phyloP scores from a whole-genome alignment of 2,888 invertebrate species.

The Polylopha cassiicola region DNA sequence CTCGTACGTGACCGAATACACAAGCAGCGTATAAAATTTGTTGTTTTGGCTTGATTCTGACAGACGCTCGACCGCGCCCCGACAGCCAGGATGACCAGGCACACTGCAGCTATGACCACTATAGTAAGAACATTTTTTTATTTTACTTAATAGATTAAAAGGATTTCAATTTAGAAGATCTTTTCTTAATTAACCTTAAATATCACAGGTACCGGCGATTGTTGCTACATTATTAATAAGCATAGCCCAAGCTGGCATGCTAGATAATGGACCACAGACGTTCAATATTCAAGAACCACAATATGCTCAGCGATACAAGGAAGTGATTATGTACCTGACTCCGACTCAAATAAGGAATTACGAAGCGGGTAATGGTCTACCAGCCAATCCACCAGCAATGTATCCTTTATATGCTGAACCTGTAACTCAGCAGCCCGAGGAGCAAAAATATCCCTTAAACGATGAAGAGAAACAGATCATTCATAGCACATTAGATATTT shows the following conservation, averaged over 20 bases:
- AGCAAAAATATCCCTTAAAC: conserved; percentile 5
- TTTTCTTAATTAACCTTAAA: conserved; percentile 4
- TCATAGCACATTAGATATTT: conserved; percentile 15
- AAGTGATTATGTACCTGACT: conserved; percentile 56
- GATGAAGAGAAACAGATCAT: conserved; percentile 15
- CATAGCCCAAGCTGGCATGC: conserved; percentile 33
- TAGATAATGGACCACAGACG: conserved; percentile 42
- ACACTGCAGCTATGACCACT: conserved; percentile 39
- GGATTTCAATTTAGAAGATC: conserved; percentile 4
- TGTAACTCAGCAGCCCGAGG: conserved; percentile 6
- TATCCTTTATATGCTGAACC: conserved; percentile 8
- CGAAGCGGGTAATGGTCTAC: conserved; percentile 37
- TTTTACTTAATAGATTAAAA: not conserved
- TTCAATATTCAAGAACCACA: conserved; percentile 29
- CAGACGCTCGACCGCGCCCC: conserved; percentile 40
- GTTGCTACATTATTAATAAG: conserved; percentile 34
- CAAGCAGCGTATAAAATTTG: conserved; percentile 54
- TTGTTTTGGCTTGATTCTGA: conserved; percentile 35
- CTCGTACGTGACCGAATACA: conserved; percentile 39
- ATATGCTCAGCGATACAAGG: conserved; percentile 40
- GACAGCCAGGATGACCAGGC: conserved; percentile 27
- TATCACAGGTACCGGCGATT: conserved; percentile 44
- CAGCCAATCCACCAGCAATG: conserved; percentile 24
- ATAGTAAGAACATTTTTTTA: conserved; percentile 36
- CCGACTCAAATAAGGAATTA: conserved; percentile 52